Conservation (phyloP, 2,113 vertebrate genomes). For the Scomber scombrus region DNA sequence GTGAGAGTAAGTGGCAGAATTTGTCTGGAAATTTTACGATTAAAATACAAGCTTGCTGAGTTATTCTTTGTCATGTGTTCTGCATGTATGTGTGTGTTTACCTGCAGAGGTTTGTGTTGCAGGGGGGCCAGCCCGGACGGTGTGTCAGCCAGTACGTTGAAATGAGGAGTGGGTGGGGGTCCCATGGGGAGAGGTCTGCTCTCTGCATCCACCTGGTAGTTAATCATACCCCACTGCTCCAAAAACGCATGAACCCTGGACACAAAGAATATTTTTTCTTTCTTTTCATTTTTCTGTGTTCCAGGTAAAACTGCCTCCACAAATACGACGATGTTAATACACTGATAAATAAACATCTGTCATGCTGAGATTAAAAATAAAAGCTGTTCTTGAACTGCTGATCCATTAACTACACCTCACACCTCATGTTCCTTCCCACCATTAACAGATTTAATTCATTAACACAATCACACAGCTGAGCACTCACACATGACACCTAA, state of each 20-base stretch:
- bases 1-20: background rate
- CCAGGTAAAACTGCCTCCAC: background rate
- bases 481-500: conserved; percentile 17
- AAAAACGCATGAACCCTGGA: conserved; percentile 94
- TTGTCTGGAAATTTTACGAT: background rate
- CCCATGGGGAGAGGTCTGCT: conserved; percentile 97
- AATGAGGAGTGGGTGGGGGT: conserved; percentile 96
- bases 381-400: background rate
- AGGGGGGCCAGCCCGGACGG: conserved; percentile 92
- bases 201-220: conserved; percentile 98
- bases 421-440: background rate
- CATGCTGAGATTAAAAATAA: background rate
- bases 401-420: background rate
- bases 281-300: background rate
- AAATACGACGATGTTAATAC: conserved; percentile 3
- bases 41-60: background rate
- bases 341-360: background rate
- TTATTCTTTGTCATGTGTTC: background rate
- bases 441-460: conserved; percentile 20
- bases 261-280: background rate
- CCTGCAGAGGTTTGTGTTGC: conserved; percentile 94
- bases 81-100: conserved; percentile 61
- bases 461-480: background rate
- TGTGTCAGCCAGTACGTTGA: conserved; percentile 93
- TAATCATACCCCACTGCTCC: conserved; percentile 98